Evolutionary conservation across 2,888 invertebrate genomes (phyloP).

Genomic region (Malachius bipustulatus): DNA sequence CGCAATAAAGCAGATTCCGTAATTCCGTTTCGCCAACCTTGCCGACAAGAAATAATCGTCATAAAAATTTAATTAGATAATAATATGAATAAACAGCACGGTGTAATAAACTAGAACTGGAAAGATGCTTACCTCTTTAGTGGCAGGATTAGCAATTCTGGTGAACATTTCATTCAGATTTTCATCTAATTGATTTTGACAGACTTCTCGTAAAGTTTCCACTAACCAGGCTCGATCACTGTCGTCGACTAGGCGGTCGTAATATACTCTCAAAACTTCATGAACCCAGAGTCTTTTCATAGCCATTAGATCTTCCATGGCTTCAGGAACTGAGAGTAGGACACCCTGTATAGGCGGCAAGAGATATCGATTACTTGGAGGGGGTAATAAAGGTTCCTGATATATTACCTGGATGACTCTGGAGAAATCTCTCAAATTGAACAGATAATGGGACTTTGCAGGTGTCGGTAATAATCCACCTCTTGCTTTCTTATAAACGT

Average conservation of each 20-base stretch:
- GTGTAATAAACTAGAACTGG: too few species aligned
- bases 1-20: conserved; percentile 81
- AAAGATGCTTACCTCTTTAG: conserved; percentile 15
- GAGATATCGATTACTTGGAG: too few species aligned
- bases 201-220: conserved; percentile 51
- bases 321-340: conserved; percentile 82
- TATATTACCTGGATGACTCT: conserved; percentile 67
- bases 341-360: too few species aligned
- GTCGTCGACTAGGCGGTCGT: conserved; percentile 84
- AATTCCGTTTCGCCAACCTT: conserved; percentile 71
- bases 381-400: conserved; percentile 4
- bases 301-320: conserved; percentile 69
- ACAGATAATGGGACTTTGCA: conserved; percentile 86
- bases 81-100: conserved; percentile 6
- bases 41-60: conserved; percentile 16
- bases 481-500: conserved; percentile 74
- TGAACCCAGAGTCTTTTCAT: conserved; percentile 93
- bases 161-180: conserved; percentile 58
- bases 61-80: neutral
- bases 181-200: conserved; percentile 47
- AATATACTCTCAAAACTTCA: conserved; percentile 84
- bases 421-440: conserved; percentile 88
- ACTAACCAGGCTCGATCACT: conserved; percentile 73
- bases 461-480: conserved; percentile 82
- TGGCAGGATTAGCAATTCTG: conserved; percentile 43